Base-by-base conservation (phyloP, 2,797 vertebrate genomes). In the Acrossocheilus wenchowensis region DNA sequence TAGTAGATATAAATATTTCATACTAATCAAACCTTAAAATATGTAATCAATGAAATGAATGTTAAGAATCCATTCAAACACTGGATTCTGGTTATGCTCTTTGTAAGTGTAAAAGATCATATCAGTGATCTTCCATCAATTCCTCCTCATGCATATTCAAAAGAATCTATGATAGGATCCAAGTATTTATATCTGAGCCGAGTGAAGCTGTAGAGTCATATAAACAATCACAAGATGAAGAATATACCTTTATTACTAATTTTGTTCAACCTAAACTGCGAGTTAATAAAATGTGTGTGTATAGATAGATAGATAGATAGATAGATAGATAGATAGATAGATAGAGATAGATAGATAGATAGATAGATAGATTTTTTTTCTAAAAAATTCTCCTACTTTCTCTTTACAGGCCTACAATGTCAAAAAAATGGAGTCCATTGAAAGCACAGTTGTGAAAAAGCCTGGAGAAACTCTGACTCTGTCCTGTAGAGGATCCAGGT, bases 401-500 rank as follows among this genome's bases (percentile, higher is more conserved):
- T 60, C 9, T n/a, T 26, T 26, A 14, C 4, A 62, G 60, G 9
- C 3, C 10, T 64, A 0, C 11, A 64, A 64, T 82, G 68, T 83
- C n/a, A 83, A 75, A 83, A 75, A n/a, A n/a, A n/a, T n/a, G n/a
- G n/a, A 75, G 14, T 83, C 81, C 10, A 71, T 60, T 52, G 30
- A 72, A 54, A 73, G 8, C 7, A 41, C n/a, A 64, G 5, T 6
- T 74, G 15, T 4, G 81, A 41, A 50, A 36, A 62, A 26, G 39
- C 81, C 80, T 82, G 86, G 34, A 36, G 34, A 36, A 36, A 36
- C 34, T 36, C 34, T 36, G 34, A 36, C 34, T 75, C 73, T 86
- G 21, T 87, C 84, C 57, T 89, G 86, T 79, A 85, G 60, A 72
- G 86, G 79, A 50, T 75, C 86, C n/a, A 86, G 84, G 4, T 86